phyloP scores from a whole-genome alignment of 2,888 invertebrate species.

The Agrotis clavis region DNA sequence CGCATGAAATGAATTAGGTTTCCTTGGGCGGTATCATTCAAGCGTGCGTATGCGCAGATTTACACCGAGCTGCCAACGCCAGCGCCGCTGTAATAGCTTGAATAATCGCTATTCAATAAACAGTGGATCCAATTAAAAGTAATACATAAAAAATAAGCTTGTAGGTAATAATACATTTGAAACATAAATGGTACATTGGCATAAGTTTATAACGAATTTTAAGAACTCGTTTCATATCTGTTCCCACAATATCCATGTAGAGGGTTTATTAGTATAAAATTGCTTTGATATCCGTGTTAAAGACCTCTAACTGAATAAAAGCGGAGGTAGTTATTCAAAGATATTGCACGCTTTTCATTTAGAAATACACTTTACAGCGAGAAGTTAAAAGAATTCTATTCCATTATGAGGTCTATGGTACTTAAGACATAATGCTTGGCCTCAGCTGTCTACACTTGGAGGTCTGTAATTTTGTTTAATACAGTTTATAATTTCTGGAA shows the following conservation, averaged over 20 bases:
- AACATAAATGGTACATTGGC: constrained; percentile 65
- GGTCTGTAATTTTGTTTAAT: constrained; percentile 45
- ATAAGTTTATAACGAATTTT: constrained; percentile 63
- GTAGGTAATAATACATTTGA: constrained; percentile 48
- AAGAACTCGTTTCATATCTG: constrained; percentile 65
- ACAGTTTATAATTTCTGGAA: constrained; percentile 49
- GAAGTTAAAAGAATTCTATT: constrained; percentile 44
- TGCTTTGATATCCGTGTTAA: constrained; percentile 70
- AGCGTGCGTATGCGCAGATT: constrained; percentile 68
- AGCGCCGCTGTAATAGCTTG: constrained; percentile 68
- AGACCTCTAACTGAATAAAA: constrained; percentile 61
- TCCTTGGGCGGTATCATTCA: constrained; percentile 77
- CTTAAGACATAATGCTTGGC: constrained; percentile 38
- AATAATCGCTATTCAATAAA: constrained; percentile 70
- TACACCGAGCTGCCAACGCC: constrained; percentile 63
- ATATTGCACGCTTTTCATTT: constrained; percentile 48
- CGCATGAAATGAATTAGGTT: constrained; percentile 82
- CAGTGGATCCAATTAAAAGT: constrained; percentile 69
- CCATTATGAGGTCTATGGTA: constrained; percentile 31
- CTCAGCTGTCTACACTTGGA: constrained; percentile 25
- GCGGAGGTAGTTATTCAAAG: constrained; percentile 55
- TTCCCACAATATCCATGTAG: constrained; percentile 71
- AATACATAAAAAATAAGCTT: constrained; percentile 50
- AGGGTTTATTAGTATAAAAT: constrained; percentile 71
- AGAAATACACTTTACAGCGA: constrained; percentile 37